These are phyloP conservation scores for Seriola dumerili DNA, from an alignment of 2,113 vertebrate species.

Conservation along the genomic window DNA sequence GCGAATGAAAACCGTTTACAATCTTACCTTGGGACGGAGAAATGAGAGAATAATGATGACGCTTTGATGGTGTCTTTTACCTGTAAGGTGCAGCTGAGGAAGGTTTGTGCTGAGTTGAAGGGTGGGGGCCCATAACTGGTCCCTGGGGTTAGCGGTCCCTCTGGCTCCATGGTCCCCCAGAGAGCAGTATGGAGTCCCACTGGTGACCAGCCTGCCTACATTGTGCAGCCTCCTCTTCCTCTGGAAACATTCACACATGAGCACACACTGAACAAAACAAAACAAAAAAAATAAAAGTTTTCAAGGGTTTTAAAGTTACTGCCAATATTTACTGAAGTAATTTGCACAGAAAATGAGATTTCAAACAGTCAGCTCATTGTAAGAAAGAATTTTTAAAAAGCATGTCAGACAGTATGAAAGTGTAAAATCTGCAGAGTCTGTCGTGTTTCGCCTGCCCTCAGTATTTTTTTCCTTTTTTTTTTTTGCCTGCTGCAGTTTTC, in stretches of 20 bases:
- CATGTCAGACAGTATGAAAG: constrained; percentile 10
- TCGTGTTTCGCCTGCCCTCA: constrained; percentile 21
- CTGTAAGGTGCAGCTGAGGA: constrained; percentile 75
- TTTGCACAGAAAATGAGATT: neutral
- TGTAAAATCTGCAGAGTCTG: constrained; percentile 39
- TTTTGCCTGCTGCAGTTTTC: constrained; percentile 51
- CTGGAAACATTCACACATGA: constrained; percentile 61
- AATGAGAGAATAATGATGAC: neutral
- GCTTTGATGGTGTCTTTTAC: constrained; percentile 41
- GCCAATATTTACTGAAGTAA: neutral
- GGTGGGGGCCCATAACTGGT: constrained; percentile 70
- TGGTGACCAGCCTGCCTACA: constrained; percentile 76
- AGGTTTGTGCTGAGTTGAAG: constrained; percentile 65
- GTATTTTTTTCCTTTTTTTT: neutral
- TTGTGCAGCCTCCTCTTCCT: constrained; percentile 67
- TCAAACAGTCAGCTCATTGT: neutral
- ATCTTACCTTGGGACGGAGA: neutral
- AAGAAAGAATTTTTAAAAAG: neutral
- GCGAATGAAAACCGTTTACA: neutral
- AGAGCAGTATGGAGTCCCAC: constrained; percentile 77
- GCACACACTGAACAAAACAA: neutral
- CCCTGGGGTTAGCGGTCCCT: constrained; percentile 76
- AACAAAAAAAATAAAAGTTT: neutral
- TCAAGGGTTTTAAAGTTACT: constrained; percentile 13
- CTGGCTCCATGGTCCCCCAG: constrained; percentile 83